These are phyloP conservation scores for Zapus hudsonius DNA, from an alignment of 2,113 vertebrate genomes.

Conservation along the genomic window DNA sequence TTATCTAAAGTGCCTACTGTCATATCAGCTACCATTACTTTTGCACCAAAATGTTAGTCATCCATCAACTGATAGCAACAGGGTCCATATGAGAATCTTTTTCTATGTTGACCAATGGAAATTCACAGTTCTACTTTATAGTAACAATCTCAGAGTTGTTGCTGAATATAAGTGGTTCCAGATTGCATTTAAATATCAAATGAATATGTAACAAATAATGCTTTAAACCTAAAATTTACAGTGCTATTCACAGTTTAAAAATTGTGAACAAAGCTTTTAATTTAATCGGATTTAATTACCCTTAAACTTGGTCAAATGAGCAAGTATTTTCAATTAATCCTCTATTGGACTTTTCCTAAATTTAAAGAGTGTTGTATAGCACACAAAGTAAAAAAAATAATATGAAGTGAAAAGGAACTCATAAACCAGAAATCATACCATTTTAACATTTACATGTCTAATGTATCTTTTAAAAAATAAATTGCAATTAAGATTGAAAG, in stretches of 20 bases:
- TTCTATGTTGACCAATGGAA: not conserved
- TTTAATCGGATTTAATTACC: not conserved
- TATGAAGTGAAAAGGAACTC: not conserved
- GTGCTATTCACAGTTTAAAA: not conserved
- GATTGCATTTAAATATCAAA: not conserved
- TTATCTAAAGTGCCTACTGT: not conserved
- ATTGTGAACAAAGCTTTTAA: not conserved
- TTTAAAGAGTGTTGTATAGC: not conserved
- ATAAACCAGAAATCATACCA: not conserved
- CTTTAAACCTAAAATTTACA: not conserved
- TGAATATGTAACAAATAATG: not conserved
- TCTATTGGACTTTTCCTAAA: not conserved
- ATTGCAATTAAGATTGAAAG: not conserved
- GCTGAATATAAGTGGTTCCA: not conserved
- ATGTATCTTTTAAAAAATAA: slow-evolving; percentile 26
- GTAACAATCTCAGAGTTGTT: not conserved
- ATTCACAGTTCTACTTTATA: not conserved
- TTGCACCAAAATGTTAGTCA: not conserved
- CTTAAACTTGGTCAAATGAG: slow-evolving; percentile 11
- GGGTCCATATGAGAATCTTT: not conserved
- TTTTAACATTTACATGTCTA: not conserved
- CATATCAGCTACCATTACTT: not conserved
- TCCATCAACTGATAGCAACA: not conserved
- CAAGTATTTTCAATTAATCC: not conserved
- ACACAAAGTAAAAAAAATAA: not conserved